Percentiles rank a stretch among this genome's conserved stretches.
phyloP scores from a whole-genome alignment of 2,797 vertebrate genomes.

The Muraenolepis orangiensis region DNA sequence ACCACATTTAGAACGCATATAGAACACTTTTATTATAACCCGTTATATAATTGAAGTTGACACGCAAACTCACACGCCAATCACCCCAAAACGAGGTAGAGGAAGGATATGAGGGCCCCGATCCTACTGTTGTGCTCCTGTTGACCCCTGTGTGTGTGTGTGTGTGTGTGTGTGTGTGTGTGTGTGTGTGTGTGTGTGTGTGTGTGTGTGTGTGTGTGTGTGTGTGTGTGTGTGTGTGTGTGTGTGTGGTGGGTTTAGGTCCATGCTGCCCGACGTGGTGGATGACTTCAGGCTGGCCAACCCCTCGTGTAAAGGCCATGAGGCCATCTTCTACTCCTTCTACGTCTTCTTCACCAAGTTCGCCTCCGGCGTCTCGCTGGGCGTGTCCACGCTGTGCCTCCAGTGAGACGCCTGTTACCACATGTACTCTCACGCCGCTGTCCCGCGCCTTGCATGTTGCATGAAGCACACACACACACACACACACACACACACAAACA shows the following conservation, averaged over 20 bases:
- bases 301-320: slow-evolving; percentile 81
- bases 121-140: neutral
- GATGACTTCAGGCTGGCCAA: slow-evolving; percentile 89
- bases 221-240: slow-evolving; percentile 23
- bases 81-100: no score
- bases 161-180: slow-evolving; percentile 7
- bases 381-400: slow-evolving; percentile 90
- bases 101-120: no score
- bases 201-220: slow-evolving; percentile 12
- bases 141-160: no score
- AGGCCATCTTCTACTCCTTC: slow-evolving; percentile 98
- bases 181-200: slow-evolving; percentile 3
- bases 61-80: no score
- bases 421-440: neutral
- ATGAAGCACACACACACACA: neutral
- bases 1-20: no score
- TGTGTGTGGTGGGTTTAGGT: slow-evolving; percentile 71
- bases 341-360: slow-evolving; percentile 97
- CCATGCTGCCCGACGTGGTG: slow-evolving; percentile 96
- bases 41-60: no score
- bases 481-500: no score
- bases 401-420: slow-evolving; percentile 77
- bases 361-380: slow-evolving; percentile 85
- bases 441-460: neutral
- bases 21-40: no score